Conservation (phyloP, 2,113 vertebrate genomes). For the Rhineura floridana region DNA sequence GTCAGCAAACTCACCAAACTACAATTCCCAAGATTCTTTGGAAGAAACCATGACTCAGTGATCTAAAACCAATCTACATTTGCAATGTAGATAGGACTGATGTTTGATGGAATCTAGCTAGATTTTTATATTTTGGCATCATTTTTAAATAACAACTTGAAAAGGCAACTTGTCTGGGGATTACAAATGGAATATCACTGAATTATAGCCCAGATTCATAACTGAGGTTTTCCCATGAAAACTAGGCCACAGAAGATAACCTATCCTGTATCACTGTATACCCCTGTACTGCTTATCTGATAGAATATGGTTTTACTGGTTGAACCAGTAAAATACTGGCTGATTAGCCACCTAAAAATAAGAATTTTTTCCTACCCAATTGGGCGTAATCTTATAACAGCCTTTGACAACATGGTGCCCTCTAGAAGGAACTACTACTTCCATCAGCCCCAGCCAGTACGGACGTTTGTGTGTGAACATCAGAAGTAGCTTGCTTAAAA, state of each 20-base stretch:
- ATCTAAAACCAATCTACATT: background rate
- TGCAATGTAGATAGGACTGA: background rate
- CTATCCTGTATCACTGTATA: background rate
- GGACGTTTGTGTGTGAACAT: background rate
- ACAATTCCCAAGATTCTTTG: background rate
- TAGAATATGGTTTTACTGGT: background rate
- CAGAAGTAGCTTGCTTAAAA: background rate
- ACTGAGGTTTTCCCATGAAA: background rate
- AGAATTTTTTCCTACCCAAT: background rate
- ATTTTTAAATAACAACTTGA: background rate
- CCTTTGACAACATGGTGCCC: too few relatives aligned
- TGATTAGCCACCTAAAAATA: background rate
- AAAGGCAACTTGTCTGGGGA: background rate
- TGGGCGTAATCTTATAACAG: background rate
- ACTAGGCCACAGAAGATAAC: background rate
- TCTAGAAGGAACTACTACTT: too few relatives aligned
- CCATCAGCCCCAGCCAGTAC: too few relatives aligned
- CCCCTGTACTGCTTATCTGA: background rate
- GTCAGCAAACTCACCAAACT: background rate
- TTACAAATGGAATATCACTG: background rate
- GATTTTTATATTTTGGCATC: background rate
- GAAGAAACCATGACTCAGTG: background rate
- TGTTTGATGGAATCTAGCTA: background rate
- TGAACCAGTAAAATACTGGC: background rate
- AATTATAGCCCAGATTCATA: background rate